Evolutionary conservation across 2,888 invertebrate genomes (phyloP), one percentile per base, ranked within the genome.

Genomic region (Balanococcus diminutus): DNA sequence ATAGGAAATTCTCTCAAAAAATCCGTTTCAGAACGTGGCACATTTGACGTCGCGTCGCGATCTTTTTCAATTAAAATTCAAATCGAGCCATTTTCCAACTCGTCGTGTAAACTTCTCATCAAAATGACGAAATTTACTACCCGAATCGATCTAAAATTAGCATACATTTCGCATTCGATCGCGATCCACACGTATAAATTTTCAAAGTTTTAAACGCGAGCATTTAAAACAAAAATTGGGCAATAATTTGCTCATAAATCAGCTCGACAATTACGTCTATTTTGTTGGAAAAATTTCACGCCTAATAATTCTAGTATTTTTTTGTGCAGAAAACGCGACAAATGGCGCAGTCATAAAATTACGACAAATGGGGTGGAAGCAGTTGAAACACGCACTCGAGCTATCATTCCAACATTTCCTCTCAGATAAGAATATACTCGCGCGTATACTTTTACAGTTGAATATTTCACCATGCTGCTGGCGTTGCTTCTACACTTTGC

Each of bases 311-410:
- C 75, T 19, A 36, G 3, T 11, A 79, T 32, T 79, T 79, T 79
- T 79, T 79, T 28, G 6, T 1, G 25, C 6, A 4, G 8, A 56
- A 32, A 79, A 79, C 28, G 75, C 75, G 75, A 79, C 31, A 36
- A 79, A 79, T 79, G 75, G 75, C 75, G 36, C 32, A 79, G 75
- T 79, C 75, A 79, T 79, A 79, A 79, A 79, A 79, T 79, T 79
- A 79, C 75, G 75, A 79, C 75, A 79, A 79, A 79, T 79, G 75
- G 75, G 75, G 75, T 79, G 75, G 75, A 79, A 79, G 75, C 75
- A 79, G 75, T 79, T 79, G 75, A 79, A 79, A 79, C 75, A 79
- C 75, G 36, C 75, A 79, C 75, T 79, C 75, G 75, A 79, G 75
- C 75, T 36, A 79, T 79, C 75, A 79, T 79, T 79, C 28, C 9